A percentile compares a stretch with the other conserved stretches of the same genome.
Evolutionary conservation across 2,888 invertebrate genomes (phyloP).

Genomic region (Pharmacophagus antenor): DNA sequence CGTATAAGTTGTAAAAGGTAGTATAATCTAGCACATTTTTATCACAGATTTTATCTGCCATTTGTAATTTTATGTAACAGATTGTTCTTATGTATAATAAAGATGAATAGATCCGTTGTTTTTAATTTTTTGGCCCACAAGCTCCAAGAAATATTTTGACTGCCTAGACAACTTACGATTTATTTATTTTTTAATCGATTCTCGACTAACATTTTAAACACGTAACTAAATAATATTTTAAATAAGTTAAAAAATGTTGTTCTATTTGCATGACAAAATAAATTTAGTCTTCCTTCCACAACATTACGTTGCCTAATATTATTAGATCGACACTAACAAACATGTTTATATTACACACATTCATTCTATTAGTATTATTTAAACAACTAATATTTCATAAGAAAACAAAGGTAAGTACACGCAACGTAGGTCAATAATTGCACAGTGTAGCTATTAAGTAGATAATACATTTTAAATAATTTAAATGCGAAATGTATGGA

Average conservation of each 20-base stretch:
- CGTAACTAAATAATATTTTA: no score
- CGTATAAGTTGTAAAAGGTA: no score
- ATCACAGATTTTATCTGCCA: background rate
- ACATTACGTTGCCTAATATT: background rate
- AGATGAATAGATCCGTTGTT: no score
- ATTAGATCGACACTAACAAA: constrained; percentile 5
- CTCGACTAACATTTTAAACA: no score
- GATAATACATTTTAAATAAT: no score
- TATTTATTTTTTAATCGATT: no score
- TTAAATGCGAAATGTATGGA: no score
- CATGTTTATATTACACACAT: constrained; percentile 19
- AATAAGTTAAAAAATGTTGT: background rate
- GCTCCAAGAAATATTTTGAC: no score
- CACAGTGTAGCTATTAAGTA: constrained; percentile 15
- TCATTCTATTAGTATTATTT: background rate
- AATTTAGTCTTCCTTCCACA: background rate
- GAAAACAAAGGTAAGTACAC: background rate
- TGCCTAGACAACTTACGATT: no score
- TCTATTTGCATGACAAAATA: background rate
- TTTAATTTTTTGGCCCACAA: no score
- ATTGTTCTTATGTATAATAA: no score
- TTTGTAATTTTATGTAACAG: no score
- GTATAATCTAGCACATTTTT: background rate
- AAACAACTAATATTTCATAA: background rate
- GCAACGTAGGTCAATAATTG: constrained; percentile 10